Base-by-base conservation (phyloP, 1,140 invertebrate genomes). In the Pachyrhynchus sulphureomaculatus region DNA sequence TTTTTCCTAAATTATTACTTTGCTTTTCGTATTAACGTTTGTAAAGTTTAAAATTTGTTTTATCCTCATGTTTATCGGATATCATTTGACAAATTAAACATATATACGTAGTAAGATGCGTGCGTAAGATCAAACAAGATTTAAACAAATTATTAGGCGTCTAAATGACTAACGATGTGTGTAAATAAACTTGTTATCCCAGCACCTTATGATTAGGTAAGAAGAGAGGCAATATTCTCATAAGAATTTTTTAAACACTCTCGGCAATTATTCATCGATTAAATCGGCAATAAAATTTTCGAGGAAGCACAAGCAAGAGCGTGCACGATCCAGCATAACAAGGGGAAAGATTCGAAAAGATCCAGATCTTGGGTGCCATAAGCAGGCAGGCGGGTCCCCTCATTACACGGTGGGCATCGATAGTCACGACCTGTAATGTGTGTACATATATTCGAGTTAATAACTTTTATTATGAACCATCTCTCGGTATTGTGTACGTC, bases 351-450 rank as follows among this genome's bases (percentile, higher is more conserved):
- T 45, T 55, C 58, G 42, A 33, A 48, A 64, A 67, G 65, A 64
- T 58, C 56, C 49, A 54, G 56, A 58, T 62, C 67, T 51, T 60
- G 48, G 42, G 47, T 52, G 59, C 51, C 60, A 62, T 66, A 60
- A 59, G 56, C 62, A 62, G 64, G 51, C 62, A 56, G 68, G 64
- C 55, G 65, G 64, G 68, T 67, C 72, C 66, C 71, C 72, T 75
- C 74, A 75, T 75, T 75, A 75, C 72, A 72, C 74, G 71, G 74
- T 75, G 72, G 74, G 74, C 69, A 72, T 72, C 63, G 68, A 72
- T 71, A 66, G 69, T 75, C 74, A 75, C 74, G 74, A 75, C 64
- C 65, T 62, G 66, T 74, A 74, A 75, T 72, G 72, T 75, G 72
- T 75, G 70, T 74, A 75, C 74, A 74, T 72, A 74, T 75, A 74